These are phyloP conservation scores for Mustela nigripes DNA, from an alignment of 2,113 vertebrate genomes.

Conservation along the genomic window DNA sequence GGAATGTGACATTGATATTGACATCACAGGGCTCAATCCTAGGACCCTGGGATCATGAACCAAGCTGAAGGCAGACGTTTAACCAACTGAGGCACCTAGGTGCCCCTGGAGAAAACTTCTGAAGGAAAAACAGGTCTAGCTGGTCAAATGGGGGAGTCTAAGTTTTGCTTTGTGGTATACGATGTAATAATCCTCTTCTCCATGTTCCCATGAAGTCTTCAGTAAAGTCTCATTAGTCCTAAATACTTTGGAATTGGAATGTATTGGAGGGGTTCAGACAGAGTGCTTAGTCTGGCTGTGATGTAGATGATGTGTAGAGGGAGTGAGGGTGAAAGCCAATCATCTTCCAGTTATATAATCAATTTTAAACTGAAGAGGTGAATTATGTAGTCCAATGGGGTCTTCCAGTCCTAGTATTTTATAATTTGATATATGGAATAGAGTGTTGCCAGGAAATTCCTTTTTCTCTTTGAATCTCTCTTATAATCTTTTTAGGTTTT, in stretches of 20 bases:
- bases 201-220: conserved; percentile 33
- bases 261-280: neutral
- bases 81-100: too few species aligned
- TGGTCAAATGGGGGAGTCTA: conserved; percentile 17
- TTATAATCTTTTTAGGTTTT: neutral
- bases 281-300: neutral
- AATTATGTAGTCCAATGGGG: neutral
- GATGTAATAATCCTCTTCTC: conserved; percentile 38
- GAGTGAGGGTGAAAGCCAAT: neutral
- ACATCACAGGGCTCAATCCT: neutral
- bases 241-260: neutral
- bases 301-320: neutral
- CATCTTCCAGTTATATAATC: neutral
- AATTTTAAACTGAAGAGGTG: conserved; percentile 14
- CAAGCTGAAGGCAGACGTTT: neutral
- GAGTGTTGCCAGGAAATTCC: neutral
- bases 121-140: conserved; percentile 28
- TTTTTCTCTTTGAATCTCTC: neutral
- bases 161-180: neutral
- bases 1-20: neutral
- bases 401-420: neutral
- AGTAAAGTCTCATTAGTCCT: conserved; percentile 32
- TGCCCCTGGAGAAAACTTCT: neutral
- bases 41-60: neutral
- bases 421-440: neutral